Base-by-base conservation (phyloP, 2,797 vertebrate species). In the Aphelocoma californica region DNA sequence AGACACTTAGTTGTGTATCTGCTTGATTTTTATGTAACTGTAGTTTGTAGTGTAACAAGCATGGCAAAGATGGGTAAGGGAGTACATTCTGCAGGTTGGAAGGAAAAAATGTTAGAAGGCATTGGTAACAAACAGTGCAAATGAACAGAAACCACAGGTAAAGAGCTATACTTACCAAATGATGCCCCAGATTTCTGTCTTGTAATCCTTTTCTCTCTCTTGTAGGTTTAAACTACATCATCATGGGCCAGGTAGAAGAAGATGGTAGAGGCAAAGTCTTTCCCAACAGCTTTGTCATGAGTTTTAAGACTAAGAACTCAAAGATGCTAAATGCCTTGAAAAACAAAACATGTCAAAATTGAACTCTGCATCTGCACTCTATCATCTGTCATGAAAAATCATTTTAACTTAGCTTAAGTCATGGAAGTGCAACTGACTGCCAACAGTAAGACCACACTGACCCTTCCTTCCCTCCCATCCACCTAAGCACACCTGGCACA, bases 201-300 rank as follows among this genome's bases (percentile, higher is more conserved):
- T 69, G 36, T 77, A 57, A 93, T 91, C 25, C 56, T 32, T 54
- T 36, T 28, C 69, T 91, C 20, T 73, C 42, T 34, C 86, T 97
- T 92, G 86, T 96, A 99, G 99, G 99, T 97, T 97, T 99, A 97
- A 99, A 99, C 98, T 99, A 99, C 97, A 97, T 99, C 97, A 99
- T 99, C 97, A 99, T 99, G 99, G 99, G 99, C 84, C 98, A 99
- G 84, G 98, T 98, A 80, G 99, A 99, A 62, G 99, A 99, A 57
- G 99, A 99, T 0, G 99, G 99, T 16, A 98, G 98, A 74, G 99
- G 99, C 47, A 99, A 98, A 96, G 97, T 99, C 82, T 98, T 98
- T 85, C 99, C 99, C 2, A 98, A 98, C 82, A 99, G 99, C 96
- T 99, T 99, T 82, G 98, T 99, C 42, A 98, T 98, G 98, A 98